phyloP scores from a whole-genome alignment of 2,888 invertebrate genomes.

The Thecophora atra region DNA sequence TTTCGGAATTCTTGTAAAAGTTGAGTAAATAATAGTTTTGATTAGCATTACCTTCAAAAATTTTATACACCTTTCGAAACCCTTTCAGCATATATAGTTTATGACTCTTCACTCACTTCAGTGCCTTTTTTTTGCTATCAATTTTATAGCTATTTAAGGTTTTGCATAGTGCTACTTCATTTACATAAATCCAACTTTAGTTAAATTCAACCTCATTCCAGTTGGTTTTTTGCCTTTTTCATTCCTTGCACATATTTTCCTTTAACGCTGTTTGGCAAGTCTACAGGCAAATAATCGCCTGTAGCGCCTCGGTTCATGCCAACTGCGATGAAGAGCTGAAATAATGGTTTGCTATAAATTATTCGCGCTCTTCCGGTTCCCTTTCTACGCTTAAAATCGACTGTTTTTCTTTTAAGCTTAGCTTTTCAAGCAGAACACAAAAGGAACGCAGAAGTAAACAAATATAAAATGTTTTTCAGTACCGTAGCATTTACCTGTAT shows the following conservation, averaged over 20 bases:
- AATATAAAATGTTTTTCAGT: too few relatives aligned
- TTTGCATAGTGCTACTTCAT: neutral
- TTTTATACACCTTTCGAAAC: too few relatives aligned
- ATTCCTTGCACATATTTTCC: neutral
- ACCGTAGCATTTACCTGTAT: too few relatives aligned
- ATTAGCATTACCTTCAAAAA: too few relatives aligned
- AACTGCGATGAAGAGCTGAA: constrained; percentile 33
- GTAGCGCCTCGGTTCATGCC: constrained; percentile 40
- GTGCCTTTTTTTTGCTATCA: neutral
- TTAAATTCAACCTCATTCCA: neutral
- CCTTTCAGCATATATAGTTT: too few relatives aligned
- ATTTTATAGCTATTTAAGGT: constrained; percentile 2
- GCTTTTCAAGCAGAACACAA: too few relatives aligned
- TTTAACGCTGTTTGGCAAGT: constrained; percentile 9
- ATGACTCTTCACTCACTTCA: too few relatives aligned
- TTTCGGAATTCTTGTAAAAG: too few relatives aligned
- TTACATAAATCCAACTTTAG: neutral
- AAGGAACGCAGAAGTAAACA: too few relatives aligned
- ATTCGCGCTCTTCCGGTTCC: constrained; percentile 43
- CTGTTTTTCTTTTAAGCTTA: too few relatives aligned
- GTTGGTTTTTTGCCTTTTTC: neutral
- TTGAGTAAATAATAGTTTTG: too few relatives aligned
- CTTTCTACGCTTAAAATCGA: neutral
- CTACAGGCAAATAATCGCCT: constrained; percentile 15
- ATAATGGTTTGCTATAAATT: constrained; percentile 48